Percentiles rank a stretch among this genome's conserved stretches.
phyloP scores from a whole-genome alignment of 2,797 vertebrate genomes.

The Cynopterus sphinx region DNA sequence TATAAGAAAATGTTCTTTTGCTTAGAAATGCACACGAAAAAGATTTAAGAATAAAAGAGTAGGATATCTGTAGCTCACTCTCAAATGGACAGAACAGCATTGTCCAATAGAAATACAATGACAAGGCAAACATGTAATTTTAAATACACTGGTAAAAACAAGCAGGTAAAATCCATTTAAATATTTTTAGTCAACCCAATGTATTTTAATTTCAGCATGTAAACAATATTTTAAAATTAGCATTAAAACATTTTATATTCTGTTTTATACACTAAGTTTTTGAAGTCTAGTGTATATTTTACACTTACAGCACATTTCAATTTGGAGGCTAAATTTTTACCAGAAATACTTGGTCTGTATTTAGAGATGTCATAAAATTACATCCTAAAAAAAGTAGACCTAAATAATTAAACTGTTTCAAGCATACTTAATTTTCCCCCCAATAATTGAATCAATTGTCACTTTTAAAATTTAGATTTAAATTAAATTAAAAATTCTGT shows the following conservation, averaged over 20 bases:
- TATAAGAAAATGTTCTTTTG: background rate
- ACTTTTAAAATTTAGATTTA: background rate
- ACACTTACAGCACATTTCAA: background rate
- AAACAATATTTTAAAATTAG: background rate
- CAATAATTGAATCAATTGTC: background rate
- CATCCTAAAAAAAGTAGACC: background rate
- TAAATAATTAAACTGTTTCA: background rate
- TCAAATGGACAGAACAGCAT: background rate
- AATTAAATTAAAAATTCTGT: background rate
- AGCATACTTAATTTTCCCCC: background rate
- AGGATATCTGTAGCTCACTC: background rate
- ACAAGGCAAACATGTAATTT: background rate
- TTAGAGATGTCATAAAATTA: conserved; percentile 8
- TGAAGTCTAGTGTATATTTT: background rate
- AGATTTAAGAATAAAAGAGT: background rate
- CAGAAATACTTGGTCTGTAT: background rate
- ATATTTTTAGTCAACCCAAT: background rate
- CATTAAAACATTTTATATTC: background rate
- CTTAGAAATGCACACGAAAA: background rate
- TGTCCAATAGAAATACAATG: background rate
- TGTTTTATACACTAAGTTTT: background rate
- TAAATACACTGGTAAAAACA: background rate
- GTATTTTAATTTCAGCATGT: background rate
- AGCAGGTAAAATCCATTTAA: background rate
- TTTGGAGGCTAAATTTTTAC: background rate